These are phyloP conservation scores for Musca vetustissima DNA, from an alignment of 1,140 invertebrate genomes.

Conservation along the genomic window DNA sequence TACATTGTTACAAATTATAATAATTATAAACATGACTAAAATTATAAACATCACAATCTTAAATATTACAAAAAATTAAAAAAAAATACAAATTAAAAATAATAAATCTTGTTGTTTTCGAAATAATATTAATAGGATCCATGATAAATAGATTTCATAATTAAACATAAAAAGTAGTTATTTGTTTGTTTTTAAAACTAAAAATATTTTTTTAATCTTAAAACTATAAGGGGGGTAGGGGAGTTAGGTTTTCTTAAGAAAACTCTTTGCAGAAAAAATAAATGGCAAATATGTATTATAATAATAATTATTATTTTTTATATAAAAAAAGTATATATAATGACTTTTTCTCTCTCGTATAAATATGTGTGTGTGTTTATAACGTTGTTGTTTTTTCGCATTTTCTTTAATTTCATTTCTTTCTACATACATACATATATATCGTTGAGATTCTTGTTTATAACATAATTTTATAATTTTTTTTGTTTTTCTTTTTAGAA, in stretches of 20 bases:
- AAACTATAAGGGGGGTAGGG: background rate
- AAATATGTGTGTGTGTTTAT: too few species aligned
- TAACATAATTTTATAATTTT: background rate
- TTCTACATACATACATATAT: background rate
- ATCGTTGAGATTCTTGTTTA: background rate
- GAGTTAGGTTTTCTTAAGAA: too few species aligned
- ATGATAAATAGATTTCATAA: background rate
- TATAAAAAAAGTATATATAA: background rate
- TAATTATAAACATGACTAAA: too few species aligned
- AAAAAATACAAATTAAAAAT: too few species aligned
- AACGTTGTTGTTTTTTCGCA: too few species aligned
- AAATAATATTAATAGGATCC: conserved; percentile 13
- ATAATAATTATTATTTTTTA: background rate
- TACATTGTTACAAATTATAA: too few species aligned
- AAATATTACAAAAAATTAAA: too few species aligned
- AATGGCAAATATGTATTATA: conserved; percentile 12
- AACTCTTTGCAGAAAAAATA: too few species aligned
- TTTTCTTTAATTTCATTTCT: too few species aligned
- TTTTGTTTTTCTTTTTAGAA: too few species aligned
- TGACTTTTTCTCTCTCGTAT: conserved; percentile 8
- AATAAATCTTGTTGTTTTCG: background rate
- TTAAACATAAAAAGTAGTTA: background rate
- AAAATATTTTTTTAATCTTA: background rate
- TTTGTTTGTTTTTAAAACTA: background rate
- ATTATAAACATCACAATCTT: too few species aligned